Evolutionary conservation across 2,113 vertebrate species (phyloP).

Genomic region (mouse (Mus musculus)): GRCm39 chr1:145100501-145101000

Average conservation of each 20-base stretch:
- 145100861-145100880: not conserved
- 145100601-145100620: not conserved
- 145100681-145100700: not conserved
- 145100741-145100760: not conserved
- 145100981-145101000: not conserved
- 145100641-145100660: not conserved
- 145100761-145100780: not conserved
- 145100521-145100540: not conserved
- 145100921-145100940: not conserved
- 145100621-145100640: not conserved
- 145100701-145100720: not conserved
- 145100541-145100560: not conserved
- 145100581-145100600: not conserved
- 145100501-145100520: not conserved
- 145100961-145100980: not conserved
- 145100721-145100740: not conserved
- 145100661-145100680: not conserved
- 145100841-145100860: not conserved
- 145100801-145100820: not conserved
- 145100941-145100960: not conserved
- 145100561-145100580: not conserved
- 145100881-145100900: not conserved
- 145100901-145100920: not conserved
- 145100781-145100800: not conserved
- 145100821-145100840: not conserved